Evolutionary conservation across 2,888 invertebrate genomes (phyloP), one percentile per base, ranked within the genome.

Genomic region (Alloscopus bannaensis): DNA sequence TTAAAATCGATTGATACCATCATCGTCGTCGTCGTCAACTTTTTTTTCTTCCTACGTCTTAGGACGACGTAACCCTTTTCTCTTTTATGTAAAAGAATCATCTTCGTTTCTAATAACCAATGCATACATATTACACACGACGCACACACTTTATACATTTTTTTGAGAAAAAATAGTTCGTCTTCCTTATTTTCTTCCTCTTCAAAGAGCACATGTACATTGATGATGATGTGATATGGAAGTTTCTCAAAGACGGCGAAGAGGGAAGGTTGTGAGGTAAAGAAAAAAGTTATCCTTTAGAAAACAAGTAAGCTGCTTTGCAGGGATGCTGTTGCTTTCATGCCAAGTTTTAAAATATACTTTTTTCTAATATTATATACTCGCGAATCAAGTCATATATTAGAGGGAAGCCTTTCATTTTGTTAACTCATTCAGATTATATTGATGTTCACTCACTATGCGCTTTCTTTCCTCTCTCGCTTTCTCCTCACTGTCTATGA

Each of bases 1-100:
- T 77, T 77, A 77, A 77, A 77, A 77, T 77, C 77, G 77, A 77
- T 77, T 77, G 77, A 77, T 77, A 77, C 77, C 69, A 69, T 69
- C 77, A 69, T 77, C 77, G 40, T 69, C 77, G 50, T 62, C 77
- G 64, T 68, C 68, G 50, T 16, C 50, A 60, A 69, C 57, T 50
- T 60, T 50, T 76, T 29, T 52, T 65, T 57, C 26, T 65, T 18
- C 4, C 24, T 22, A 4, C 13, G 4, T 31, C 26, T 8, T 57
- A n/a, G 47, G 55, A 66, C 31, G 47, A 65, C 31, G 45, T 57
- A 42, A 28, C 50, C 57, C 52, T 59, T 26, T 76, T 62, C 64
- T 66, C 69, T 62, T 69, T 69, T 55, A 64, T 69, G 77, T 45
- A 69, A 77, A 69, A 69, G 45, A 62, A 68, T 62, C 60, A 60